A percentile compares a stretch with the other conserved stretches of the same genome.
phyloP scores from a whole-genome alignment of 1,140 invertebrate genomes.

The Liolophura sinensis region DNA sequence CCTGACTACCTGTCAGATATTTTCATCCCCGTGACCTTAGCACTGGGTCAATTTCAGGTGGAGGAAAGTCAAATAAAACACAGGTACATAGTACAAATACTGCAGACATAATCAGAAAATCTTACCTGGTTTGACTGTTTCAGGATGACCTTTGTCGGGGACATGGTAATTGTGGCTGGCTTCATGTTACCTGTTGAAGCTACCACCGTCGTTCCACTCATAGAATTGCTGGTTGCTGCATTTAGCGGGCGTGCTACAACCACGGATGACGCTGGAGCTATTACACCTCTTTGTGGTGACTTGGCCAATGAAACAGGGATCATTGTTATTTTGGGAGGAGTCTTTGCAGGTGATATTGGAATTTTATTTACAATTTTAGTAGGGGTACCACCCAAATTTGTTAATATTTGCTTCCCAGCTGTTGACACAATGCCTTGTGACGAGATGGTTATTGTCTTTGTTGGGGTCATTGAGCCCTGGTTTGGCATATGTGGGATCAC shows the following conservation, averaged over 20 bases:
- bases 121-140: slow-evolving; percentile 32
- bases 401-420: slow-evolving; percentile 34
- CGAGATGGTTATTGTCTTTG: slow-evolving; percentile 72
- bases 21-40: too few relatives aligned
- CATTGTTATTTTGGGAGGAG: slow-evolving; percentile 57
- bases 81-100: too few relatives aligned
- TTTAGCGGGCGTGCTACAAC: background rate
- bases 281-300: slow-evolving; percentile 49
- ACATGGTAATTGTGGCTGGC: slow-evolving; percentile 63
- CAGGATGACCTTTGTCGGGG: slow-evolving; percentile 57
- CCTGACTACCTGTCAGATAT: too few relatives aligned
- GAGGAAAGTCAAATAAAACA: too few relatives aligned
- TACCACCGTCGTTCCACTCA: slow-evolving; percentile 54
- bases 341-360: slow-evolving; percentile 52
- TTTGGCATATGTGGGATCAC: slow-evolving; percentile 16
- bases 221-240: too few relatives aligned
- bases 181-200: slow-evolving; percentile 49
- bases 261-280: slow-evolving; percentile 37
- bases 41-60: too few relatives aligned
- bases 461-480: slow-evolving; percentile 50
- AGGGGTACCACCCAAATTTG: slow-evolving; percentile 34
- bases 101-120: too few relatives aligned
- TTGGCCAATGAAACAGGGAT: slow-evolving; percentile 51
- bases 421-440: slow-evolving; percentile 59
- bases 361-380: slow-evolving; percentile 52